Conservation (phyloP, 2,797 vertebrate species). For the Darevskia nairensis region DNA sequence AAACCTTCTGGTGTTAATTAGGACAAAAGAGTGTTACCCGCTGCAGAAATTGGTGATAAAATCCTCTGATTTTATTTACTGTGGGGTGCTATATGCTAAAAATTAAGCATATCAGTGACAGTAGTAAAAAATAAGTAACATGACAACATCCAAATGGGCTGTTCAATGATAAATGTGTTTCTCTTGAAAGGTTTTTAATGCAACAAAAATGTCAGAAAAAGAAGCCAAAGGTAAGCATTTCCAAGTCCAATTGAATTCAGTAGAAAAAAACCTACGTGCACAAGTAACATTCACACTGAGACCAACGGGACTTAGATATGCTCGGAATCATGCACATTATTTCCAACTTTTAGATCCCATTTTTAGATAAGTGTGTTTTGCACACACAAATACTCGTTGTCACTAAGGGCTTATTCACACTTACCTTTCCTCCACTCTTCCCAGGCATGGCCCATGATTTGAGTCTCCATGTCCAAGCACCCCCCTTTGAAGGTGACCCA, state of each 20-base stretch:
- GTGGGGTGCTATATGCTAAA: conserved; percentile 8
- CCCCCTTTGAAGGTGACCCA: too few relatives aligned
- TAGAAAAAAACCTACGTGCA: not conserved
- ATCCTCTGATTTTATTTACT: conserved; percentile 29
- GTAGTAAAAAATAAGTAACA: conserved; percentile 38
- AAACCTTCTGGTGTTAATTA: conserved; percentile 34
- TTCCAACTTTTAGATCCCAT: not conserved
- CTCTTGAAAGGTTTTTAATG: not conserved
- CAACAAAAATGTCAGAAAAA: not conserved
- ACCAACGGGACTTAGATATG: not conserved
- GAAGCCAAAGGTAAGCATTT: not conserved
- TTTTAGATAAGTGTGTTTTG: not conserved
- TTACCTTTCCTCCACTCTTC: too few relatives aligned
- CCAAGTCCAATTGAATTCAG: not conserved
- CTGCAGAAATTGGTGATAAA: conserved; percentile 46
- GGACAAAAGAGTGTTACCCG: conserved; percentile 42
- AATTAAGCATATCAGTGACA: conserved; percentile 17
- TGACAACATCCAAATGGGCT: not conserved
- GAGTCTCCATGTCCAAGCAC: too few relatives aligned
- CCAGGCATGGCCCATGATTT: too few relatives aligned
- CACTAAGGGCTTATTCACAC: too few relatives aligned
- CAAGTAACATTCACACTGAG: not conserved
- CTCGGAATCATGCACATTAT: not conserved
- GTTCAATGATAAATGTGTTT: not conserved
- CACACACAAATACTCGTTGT: not conserved